Conservation (phyloP, 2,888 invertebrate species). For the Drosophila affinis region DNA sequence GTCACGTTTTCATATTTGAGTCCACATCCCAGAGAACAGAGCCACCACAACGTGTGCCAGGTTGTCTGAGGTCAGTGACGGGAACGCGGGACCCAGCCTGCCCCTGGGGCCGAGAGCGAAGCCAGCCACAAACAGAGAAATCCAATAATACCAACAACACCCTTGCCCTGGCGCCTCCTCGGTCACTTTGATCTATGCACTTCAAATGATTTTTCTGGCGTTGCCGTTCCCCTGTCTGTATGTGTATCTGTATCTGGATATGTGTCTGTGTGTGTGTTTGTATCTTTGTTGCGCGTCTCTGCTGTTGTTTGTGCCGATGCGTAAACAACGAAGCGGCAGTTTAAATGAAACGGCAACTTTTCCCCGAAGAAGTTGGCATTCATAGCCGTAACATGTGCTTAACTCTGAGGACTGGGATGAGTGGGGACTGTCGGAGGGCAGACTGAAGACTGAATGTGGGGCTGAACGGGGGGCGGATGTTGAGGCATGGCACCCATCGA, state of each 20-base stretch:
- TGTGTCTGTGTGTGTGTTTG: constrained; percentile 22
- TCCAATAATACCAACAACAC: constrained; percentile 36
- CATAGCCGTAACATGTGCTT: constrained; percentile 48
- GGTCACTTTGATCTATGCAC: constrained; percentile 77
- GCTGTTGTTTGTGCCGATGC: constrained; percentile 65
- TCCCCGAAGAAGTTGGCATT: constrained; percentile 61
- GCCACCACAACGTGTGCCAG: constrained; percentile 67
- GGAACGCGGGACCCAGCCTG: constrained; percentile 30
- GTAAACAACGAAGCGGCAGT: constrained; percentile 72
- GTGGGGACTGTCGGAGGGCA: too few relatives aligned
- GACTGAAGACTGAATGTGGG: neutral
- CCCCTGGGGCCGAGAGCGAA: constrained; percentile 48
- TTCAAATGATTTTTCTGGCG: constrained; percentile 68
- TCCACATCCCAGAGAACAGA: constrained; percentile 15
- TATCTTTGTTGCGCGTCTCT: constrained; percentile 34
- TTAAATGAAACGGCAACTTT: constrained; percentile 77
- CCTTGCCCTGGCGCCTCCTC: constrained; percentile 62
- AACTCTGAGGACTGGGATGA: constrained; percentile 8
- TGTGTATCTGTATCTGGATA: constrained; percentile 16
- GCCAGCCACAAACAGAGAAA: constrained; percentile 24
- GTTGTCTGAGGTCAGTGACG: constrained; percentile 63
- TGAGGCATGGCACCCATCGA: neutral
- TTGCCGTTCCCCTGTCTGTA: constrained; percentile 20
- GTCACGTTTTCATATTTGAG: constrained; percentile 71
- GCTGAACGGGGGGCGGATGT: neutral